These are phyloP conservation scores for Drepanosiphum platanoidis DNA, from an alignment of 2,888 invertebrate species.

Conservation along the genomic window DNA sequence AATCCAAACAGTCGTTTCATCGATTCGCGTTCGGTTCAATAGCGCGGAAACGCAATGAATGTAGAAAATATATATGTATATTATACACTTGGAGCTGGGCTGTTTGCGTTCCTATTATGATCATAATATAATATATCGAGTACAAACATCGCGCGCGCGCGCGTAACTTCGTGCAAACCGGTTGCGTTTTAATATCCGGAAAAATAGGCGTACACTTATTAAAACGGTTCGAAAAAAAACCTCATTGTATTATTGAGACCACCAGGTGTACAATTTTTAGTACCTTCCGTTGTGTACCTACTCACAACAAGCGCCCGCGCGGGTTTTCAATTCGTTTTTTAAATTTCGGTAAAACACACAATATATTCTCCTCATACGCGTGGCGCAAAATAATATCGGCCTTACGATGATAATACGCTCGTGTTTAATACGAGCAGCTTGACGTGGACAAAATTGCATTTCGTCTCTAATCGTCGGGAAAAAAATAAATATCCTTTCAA, in stretches of 20 bases:
- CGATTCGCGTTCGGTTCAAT: slow-evolving; percentile 39
- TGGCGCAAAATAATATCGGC: not conserved
- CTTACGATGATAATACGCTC: not conserved
- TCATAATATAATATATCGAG: not conserved
- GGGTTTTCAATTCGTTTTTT: not conserved
- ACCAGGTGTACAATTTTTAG: slow-evolving; percentile 5
- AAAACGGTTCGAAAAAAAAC: slow-evolving; percentile 27
- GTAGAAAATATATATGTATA: too few species aligned
- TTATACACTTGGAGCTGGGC: not conserved
- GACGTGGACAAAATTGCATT: too few species aligned
- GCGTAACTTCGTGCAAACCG: slow-evolving; percentile 18
- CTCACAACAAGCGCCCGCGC: not conserved
- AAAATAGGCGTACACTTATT: slow-evolving; percentile 31
- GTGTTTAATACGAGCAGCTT: too few species aligned
- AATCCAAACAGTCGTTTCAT: not conserved
- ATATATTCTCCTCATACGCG: not conserved
- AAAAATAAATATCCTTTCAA: too few species aligned
- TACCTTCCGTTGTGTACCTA: slow-evolving; percentile 6
- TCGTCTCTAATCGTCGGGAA: too few species aligned
- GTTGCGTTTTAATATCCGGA: slow-evolving; percentile 51
- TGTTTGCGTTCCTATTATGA: slow-evolving; percentile 27
- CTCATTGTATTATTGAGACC: slow-evolving; percentile 30
- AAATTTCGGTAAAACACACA: not conserved
- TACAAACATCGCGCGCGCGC: not conserved
- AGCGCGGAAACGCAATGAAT: slow-evolving; percentile 41